Evolutionary conservation across 2,797 vertebrate genomes (phyloP), one percentile per base, ranked within the genome.

Genomic region (Sebastes taczanowskii): DNA sequence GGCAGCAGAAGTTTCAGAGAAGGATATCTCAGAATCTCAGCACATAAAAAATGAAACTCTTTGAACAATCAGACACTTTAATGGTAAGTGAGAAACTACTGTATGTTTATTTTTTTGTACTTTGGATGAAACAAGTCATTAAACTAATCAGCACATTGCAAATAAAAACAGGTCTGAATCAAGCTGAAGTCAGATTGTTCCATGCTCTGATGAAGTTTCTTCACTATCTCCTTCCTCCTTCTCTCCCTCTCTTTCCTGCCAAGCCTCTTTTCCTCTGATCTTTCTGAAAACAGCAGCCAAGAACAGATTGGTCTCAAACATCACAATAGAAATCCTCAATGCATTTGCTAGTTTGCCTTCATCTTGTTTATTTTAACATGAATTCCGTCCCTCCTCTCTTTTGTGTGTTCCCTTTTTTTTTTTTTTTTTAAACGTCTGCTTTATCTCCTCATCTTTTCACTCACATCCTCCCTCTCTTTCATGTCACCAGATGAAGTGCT

Each of bases 401-500:
- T 70, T 18, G 2, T 38, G 4, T 38, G 0, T 42, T 2, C 6
- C 52, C 1, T 42, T 42, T 42, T 46, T 0, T 46, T 42, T 16
- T 7, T 34, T 11, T 49, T 62, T 52, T n/a, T n/a, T n/a, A n/a
- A n/a, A 25, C 18, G 2, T 69, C 11, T 25, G 2, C 16, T 62
- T 25, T 61, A 32, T 52, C 52, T 69, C 53, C 13, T 29, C 1
- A 25, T 76, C 11, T 11, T 38, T 65, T 56, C 13, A n/a, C 32
- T 80, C 46, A 52, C 53, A 23, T 60, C 29, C 7, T 59, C 25
- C 7, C 52, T 78, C 27, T 79, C 25, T 59, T 27, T 77, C 18
- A 4, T 62, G 11, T 75, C 38, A 66, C 25, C 88, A 98, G 97
- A 93, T 97, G 32, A 6, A 92, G 9, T 99, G 98, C 92, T 99